phyloP scores from a whole-genome alignment of 1,140 invertebrate species.

The Drosophila orena region DNA sequence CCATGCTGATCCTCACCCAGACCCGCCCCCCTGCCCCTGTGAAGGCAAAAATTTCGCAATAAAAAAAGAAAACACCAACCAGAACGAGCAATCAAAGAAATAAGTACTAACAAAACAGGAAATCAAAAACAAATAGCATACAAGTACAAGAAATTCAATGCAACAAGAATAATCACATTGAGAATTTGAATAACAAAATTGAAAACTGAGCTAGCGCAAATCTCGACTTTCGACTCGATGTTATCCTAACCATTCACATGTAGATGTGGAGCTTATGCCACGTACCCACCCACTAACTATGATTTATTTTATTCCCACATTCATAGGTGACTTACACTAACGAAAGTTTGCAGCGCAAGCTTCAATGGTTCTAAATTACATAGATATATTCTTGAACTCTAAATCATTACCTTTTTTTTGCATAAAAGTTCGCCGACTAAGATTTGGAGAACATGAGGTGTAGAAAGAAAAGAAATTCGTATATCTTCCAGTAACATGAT shows the following conservation, averaged over 20 bases:
- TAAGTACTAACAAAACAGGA: conserved; percentile 14
- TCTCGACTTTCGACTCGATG: conserved; percentile 4
- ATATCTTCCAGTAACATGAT: background rate
- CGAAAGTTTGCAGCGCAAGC: background rate
- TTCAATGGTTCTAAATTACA: background rate
- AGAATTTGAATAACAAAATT: conserved; percentile 40
- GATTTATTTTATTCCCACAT: background rate
- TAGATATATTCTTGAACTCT: background rate
- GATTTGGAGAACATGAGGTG: background rate
- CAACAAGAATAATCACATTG: conserved; percentile 83
- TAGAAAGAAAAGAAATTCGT: background rate
- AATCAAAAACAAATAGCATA: conserved; percentile 36
- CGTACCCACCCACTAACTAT: background rate
- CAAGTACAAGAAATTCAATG: conserved; percentile 76
- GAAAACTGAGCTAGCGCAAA: conserved; percentile 4
- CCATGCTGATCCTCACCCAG: conserved; percentile 40
- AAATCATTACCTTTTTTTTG: background rate
- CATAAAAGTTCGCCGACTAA: background rate
- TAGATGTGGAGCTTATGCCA: background rate
- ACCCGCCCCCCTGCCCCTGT: conserved; percentile 34
- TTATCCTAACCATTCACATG: background rate
- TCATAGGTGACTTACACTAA: background rate
- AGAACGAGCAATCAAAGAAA: conserved; percentile 16
- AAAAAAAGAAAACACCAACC: conserved; percentile 17
- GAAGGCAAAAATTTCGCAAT: conserved; percentile 28